phyloP scores from a whole-genome alignment of 2,113 vertebrate species.

The Apteryx owenii region DNA sequence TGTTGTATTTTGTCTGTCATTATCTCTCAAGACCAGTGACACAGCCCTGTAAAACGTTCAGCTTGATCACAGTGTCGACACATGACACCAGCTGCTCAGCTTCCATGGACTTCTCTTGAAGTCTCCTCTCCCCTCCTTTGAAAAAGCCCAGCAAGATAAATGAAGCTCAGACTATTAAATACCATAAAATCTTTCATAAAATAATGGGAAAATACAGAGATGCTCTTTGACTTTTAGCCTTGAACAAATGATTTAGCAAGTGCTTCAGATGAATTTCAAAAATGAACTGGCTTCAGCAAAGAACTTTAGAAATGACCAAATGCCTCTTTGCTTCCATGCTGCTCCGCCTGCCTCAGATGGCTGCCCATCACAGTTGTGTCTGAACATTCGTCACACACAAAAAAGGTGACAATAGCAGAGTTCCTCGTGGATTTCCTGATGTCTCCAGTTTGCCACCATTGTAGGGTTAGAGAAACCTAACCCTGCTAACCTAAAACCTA shows the following conservation, averaged over 20 bases:
- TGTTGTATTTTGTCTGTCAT: slow-evolving; percentile 38
- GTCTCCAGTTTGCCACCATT: not conserved
- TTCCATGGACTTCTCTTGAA: not conserved
- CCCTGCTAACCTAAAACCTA: too few relatives aligned
- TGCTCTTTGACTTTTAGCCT: not conserved
- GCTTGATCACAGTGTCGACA: slow-evolving; percentile 3
- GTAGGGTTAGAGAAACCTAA: not conserved
- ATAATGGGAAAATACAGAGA: not conserved
- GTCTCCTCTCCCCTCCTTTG: not conserved
- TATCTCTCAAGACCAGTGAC: slow-evolving; percentile 51
- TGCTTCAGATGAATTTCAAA: not conserved
- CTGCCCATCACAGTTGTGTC: not conserved
- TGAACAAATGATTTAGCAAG: not conserved
- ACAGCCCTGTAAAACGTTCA: slow-evolving; percentile 33
- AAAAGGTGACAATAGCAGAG: not conserved
- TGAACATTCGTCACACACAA: not conserved
- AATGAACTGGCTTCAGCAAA: not conserved
- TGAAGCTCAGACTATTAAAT: not conserved
- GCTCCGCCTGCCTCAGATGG: not conserved
- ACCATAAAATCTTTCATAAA: not conserved
- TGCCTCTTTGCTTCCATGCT: not conserved
- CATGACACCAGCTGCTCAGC: not conserved
- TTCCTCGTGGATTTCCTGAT: not conserved
- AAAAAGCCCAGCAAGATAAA: not conserved
- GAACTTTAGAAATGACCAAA: not conserved